A percentile compares a stretch with the other conserved stretches of the same genome.
Evolutionary conservation across 37 sponge, comb jelly and placozoan genomes (phyloP).

Genomic region (Hormiphora californensis): DNA sequence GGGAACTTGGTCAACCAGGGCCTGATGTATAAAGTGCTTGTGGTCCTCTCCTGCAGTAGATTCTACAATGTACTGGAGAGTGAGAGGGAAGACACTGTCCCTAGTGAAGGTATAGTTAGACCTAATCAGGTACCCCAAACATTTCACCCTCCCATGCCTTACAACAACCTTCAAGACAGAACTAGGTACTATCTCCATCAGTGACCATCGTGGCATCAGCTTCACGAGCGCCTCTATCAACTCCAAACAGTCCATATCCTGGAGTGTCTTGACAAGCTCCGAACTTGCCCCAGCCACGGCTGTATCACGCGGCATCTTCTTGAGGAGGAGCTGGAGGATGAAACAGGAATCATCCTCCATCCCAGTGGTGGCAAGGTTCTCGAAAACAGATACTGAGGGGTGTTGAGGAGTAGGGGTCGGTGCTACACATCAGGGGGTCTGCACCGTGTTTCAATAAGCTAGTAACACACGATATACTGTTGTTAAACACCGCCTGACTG

Average conservation of each 20-base stretch:
- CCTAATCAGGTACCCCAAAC: neutral
- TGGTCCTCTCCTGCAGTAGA: slow-evolving; percentile 29
- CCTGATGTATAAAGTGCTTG: slow-evolving; percentile 1
- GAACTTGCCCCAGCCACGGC: too few species aligned
- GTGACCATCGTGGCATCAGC: too few species aligned
- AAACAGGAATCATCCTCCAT: too few species aligned
- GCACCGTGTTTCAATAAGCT: neutral
- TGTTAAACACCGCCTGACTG: slow-evolving; percentile 38
- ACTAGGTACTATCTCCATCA: too few species aligned
- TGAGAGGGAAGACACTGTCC: neutral
- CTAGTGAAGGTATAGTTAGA: neutral
- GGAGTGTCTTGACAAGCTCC: too few species aligned
- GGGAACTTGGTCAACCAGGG: slow-evolving; percentile 6
- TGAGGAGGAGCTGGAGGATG: too few species aligned
- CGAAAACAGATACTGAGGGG: slow-evolving; percentile 23
- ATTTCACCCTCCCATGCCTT: slow-evolving; percentile 1
- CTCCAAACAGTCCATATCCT: too few species aligned
- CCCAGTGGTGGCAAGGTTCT: too few species aligned
- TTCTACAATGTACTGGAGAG: neutral
- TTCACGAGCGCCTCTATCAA: too few species aligned
- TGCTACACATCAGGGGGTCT: neutral
- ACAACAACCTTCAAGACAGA: too few species aligned
- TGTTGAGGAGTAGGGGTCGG: slow-evolving; percentile 23
- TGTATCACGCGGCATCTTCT: too few species aligned
- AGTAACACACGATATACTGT: neutral